These are phyloP conservation scores for Thermophis baileyi DNA, from an alignment of 2,113 vertebrate genomes.

Conservation along the genomic window DNA sequence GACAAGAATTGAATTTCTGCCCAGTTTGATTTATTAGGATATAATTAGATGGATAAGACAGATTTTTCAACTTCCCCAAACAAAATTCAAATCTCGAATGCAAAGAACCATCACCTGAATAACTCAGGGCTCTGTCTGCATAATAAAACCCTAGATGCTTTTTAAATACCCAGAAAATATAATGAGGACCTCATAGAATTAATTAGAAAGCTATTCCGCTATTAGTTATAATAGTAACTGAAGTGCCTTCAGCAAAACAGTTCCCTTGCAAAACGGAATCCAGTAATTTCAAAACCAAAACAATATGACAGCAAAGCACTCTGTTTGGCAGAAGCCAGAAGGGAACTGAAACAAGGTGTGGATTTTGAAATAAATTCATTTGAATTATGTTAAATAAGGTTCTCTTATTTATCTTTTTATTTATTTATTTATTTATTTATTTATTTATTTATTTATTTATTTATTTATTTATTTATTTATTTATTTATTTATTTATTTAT, in stretches of 20 bases:
- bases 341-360: constrained; percentile 43
- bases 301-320: constrained; percentile 35
- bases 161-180: constrained; percentile 30
- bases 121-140: constrained; percentile 7
- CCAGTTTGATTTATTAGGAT: constrained; percentile 33
- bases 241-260: constrained; percentile 40
- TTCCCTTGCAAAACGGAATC: constrained; percentile 26
- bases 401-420: accelerated
- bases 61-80: constrained; percentile 16
- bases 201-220: constrained; percentile 24
- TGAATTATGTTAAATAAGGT: not conserved
- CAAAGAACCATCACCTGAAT: constrained; percentile 22
- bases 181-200: constrained; percentile 33
- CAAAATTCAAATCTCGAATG: constrained; percentile 38
- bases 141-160: constrained; percentile 5
- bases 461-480: not conserved
- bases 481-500: not conserved
- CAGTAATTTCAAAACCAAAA: constrained; percentile 40
- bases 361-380: constrained; percentile 48
- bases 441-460: not conserved
- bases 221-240: constrained; percentile 40
- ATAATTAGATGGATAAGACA: constrained; percentile 30
- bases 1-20: constrained; percentile 28
- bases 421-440: not conserved
- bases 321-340: constrained; percentile 32